A percentile compares a stretch with the other conserved stretches of the same genome.
These are phyloP conservation scores for Dromiciops gliroides DNA, from an alignment of 2,113 vertebrate genomes.

Conservation along the genomic window DNA sequence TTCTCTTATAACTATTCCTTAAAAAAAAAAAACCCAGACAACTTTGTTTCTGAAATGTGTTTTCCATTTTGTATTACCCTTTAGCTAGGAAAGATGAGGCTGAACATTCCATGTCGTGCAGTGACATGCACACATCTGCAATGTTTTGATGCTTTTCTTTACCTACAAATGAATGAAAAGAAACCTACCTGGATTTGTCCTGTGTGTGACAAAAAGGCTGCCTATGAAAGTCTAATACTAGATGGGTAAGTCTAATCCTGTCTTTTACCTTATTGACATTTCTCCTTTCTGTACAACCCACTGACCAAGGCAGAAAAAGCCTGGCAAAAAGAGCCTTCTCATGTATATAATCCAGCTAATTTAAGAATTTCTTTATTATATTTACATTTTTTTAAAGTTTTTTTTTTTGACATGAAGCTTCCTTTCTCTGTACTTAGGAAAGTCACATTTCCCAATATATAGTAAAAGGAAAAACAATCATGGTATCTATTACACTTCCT, in stretches of 20 bases:
- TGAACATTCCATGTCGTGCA: constrained; percentile 95
- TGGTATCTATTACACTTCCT: background rate
- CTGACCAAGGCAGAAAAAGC: background rate
- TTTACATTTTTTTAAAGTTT: background rate
- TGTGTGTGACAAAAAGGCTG: constrained; percentile 97
- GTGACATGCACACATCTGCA: constrained; percentile 98
- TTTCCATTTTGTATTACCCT: constrained; percentile 3
- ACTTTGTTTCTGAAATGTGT: constrained; percentile 18
- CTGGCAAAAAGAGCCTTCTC: background rate
- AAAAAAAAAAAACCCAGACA: no score
- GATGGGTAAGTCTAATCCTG: constrained; percentile 88
- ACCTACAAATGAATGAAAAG: constrained; percentile 99
- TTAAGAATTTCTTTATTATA: background rate
- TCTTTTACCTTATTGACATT: background rate
- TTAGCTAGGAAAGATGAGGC: constrained; percentile 98
- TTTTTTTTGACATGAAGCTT: background rate
- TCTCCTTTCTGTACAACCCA: background rate
- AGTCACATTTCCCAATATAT: background rate
- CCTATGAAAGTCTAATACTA: constrained; percentile 95
- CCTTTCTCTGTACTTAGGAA: background rate
- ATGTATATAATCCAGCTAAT: background rate
- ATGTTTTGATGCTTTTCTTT: constrained; percentile 98
- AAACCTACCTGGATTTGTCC: constrained; percentile 99
- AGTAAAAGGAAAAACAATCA: no score
- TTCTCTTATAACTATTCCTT: constrained; percentile 3